Evolutionary conservation across 2,888 invertebrate species (phyloP), one percentile per base, ranked within the genome.

Genomic region (Argyresthia goedartella): DNA sequence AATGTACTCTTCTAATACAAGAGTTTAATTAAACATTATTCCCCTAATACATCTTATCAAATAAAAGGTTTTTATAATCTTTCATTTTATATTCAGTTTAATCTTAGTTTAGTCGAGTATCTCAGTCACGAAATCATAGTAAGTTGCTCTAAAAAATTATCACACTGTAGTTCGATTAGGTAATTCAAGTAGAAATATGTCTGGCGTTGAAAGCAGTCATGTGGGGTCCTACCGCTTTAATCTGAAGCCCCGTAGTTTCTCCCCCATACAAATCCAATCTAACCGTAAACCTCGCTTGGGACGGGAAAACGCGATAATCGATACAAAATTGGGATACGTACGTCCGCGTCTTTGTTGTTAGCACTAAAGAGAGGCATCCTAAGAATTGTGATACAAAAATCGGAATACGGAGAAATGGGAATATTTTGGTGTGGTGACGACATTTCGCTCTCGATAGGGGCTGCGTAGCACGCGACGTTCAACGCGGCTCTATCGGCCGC

Each of bases 401-500:
- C 51, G 33, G 58, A 64, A 60, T 79, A 73, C 79, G 61, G 55
- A 61, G 76, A 79, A 79, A 62, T 66, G 60, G 69, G 61, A 44
- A 9, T 71, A 73, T 75, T 72, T 69, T 61, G 66, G 67, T 71
- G 46, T 25, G 46, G 33, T 48, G 15, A 48, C 48, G 48, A 48
- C 13, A 35, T 4, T 14, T 6, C 34, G n/a, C 36, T 13, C 14
- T 48, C 35, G 48, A 48, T 48, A 48, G 48, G 48, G 48, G 36
- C 48, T 48, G 48, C 34, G 34, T 35, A 34, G 35, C 34, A 14
- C 36, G 36, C 48, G 15, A 11, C 35, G 48, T 15, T 8, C 49
- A n/a, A 8, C 49, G 16, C 42, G 49, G 14, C 15, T 49, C n/a
- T n/a, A n/a, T n/a, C 49, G 41, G 49, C 41, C 25, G 25, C 25